These are phyloP conservation scores for Parapristionchus giblindavisi DNA, from an alignment of 2,888 invertebrate genomes.

Conservation along the genomic window DNA sequence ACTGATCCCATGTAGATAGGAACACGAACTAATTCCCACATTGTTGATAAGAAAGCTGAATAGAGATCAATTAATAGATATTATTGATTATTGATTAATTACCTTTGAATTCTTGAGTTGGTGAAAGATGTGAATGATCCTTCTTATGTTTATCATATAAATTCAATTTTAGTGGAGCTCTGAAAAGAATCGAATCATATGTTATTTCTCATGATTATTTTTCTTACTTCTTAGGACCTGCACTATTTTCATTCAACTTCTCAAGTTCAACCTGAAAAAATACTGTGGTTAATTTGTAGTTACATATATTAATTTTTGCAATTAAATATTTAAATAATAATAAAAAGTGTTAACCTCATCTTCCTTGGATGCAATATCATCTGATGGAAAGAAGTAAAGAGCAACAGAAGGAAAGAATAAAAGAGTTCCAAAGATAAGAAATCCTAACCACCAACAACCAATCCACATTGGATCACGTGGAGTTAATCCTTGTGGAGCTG, in stretches of 20 bases:
- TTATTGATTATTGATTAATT: background rate
- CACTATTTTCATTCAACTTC: slow-evolving; percentile 31
- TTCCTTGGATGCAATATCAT: slow-evolving; percentile 40
- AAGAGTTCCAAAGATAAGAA: slow-evolving; percentile 59
- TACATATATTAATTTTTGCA: too few relatives aligned
- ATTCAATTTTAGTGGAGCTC: slow-evolving; percentile 44
- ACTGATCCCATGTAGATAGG: slow-evolving; percentile 65
- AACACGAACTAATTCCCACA: slow-evolving; percentile 54
- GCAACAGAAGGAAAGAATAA: slow-evolving; percentile 65
- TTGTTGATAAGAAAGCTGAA: slow-evolving; percentile 55
- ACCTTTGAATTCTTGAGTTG: slow-evolving; percentile 36
- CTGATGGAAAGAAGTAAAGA: slow-evolving; percentile 69
- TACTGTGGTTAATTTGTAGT: background rate
- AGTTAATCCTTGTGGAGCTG: slow-evolving; percentile 68
- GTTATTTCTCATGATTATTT: background rate
- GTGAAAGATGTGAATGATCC: slow-evolving; percentile 50
- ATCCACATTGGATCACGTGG: slow-evolving; percentile 72
- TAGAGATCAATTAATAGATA: background rate
- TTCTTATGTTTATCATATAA: slow-evolving; percentile 64
- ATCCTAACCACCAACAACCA: slow-evolving; percentile 72
- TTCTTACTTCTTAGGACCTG: slow-evolving; percentile 21
- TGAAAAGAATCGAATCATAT: background rate
- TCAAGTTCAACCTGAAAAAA: slow-evolving; percentile 35
- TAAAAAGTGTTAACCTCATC: slow-evolving; percentile 11
- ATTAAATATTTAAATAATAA: too few relatives aligned